Evolutionary conservation across 1,140 invertebrate species (phyloP).

Genomic region (Musca vetustissima): DNA sequence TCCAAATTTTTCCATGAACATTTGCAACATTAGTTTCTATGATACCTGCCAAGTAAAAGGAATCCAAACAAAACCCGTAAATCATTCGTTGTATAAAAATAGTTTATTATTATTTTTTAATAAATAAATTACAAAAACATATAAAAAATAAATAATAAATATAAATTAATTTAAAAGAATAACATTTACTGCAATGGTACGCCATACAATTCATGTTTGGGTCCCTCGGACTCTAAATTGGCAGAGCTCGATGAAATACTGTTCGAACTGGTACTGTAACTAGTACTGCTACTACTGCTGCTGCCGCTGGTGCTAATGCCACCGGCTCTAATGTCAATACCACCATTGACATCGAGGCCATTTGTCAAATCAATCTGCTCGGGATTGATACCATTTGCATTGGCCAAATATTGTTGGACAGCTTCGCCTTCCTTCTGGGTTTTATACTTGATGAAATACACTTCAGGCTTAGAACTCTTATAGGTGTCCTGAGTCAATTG

Average conservation of each 20-base stretch:
- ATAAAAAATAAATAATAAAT: no score
- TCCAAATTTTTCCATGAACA: no score
- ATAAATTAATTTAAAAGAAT: no score
- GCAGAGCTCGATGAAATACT: neutral
- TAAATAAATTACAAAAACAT: no score
- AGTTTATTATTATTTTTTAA: no score
- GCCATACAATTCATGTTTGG: constrained; percentile 17
- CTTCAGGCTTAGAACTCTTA: constrained; percentile 58
- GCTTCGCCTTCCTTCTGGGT: constrained; percentile 65
- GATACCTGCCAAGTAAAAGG: no score
- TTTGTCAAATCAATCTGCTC: neutral
- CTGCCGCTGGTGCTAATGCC: neutral
- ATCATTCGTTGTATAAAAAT: no score
- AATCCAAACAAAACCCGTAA: no score
- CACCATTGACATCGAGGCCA: neutral
- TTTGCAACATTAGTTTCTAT: no score
- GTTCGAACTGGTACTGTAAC: neutral
- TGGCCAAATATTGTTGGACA: neutral
- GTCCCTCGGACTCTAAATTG: neutral
- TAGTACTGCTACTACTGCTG: neutral
- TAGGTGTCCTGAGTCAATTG: constrained; percentile 64
- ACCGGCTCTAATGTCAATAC: constrained; percentile 3
- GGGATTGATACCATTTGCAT: neutral
- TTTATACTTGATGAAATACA: constrained; percentile 62
- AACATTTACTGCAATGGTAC: constrained; percentile 7